Percentiles rank a stretch among this genome's conserved stretches.
These are phyloP conservation scores for Agonopterix arenella DNA, from an alignment of 2,888 invertebrate species.

Conservation along the genomic window DNA sequence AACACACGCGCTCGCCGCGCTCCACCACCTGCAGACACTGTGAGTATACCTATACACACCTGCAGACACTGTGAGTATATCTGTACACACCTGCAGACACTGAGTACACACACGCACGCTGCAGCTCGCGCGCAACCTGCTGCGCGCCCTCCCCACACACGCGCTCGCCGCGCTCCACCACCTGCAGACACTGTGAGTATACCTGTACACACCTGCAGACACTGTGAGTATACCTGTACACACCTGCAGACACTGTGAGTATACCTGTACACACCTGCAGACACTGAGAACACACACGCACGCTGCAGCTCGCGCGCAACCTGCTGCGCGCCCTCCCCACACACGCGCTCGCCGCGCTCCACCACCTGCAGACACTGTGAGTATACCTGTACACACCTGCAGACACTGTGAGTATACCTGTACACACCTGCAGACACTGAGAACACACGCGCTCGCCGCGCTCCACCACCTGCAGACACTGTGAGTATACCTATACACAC, in stretches of 20 bases:
- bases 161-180: slow-evolving; percentile 73
- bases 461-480: slow-evolving; percentile 46
- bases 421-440: too few relatives aligned
- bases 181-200: slow-evolving; percentile 53
- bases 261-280: background rate
- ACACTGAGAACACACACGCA: slow-evolving; percentile 35
- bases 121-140: slow-evolving; percentile 84
- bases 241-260: slow-evolving; percentile 56
- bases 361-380: slow-evolving; percentile 51
- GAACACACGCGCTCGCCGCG: slow-evolving; percentile 79
- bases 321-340: slow-evolving; percentile 81
- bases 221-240: too few relatives aligned
- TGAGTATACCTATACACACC: slow-evolving; percentile 30
- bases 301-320: slow-evolving; percentile 84
- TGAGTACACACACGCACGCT: slow-evolving; percentile 68
- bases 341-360: slow-evolving; percentile 75
- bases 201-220: too few relatives aligned
- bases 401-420: slow-evolving; percentile 43
- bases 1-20: slow-evolving; percentile 78
- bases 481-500: slow-evolving; percentile 32
- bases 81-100: too few relatives aligned
- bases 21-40: slow-evolving; percentile 48
- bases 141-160: slow-evolving; percentile 80
- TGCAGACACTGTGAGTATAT: slow-evolving; percentile 50
- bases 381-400: slow-evolving; percentile 33